These are phyloP conservation scores for Chionomys nivalis DNA, from an alignment of 2,113 vertebrate genomes.

Conservation along the genomic window DNA sequence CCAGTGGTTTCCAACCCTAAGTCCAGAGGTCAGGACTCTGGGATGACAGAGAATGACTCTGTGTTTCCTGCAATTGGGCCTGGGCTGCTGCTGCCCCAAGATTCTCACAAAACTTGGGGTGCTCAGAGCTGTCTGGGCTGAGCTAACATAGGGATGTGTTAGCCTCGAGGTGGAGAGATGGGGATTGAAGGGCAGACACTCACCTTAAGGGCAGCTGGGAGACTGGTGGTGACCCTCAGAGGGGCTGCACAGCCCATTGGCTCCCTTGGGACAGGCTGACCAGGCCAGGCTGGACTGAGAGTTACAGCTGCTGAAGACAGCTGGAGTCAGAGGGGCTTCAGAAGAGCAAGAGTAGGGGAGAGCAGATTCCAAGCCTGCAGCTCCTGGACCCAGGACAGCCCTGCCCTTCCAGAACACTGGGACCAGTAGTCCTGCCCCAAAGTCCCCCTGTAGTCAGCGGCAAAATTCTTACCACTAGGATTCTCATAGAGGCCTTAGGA, in stretches of 20 bases:
- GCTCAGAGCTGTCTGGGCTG: neutral
- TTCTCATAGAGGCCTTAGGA: neutral
- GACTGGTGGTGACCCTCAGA: conserved; percentile 84
- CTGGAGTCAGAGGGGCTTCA: neutral
- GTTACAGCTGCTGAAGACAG: neutral
- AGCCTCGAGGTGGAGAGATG: too few species aligned
- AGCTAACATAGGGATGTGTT: too few species aligned
- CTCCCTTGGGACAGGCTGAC: conserved; percentile 74
- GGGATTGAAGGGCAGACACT: neutral
- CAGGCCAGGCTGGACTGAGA: conserved; percentile 41
- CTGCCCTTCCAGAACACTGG: neutral
- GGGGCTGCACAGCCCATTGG: conserved; percentile 84
- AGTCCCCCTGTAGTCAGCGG: too few species aligned
- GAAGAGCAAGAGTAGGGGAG: neutral
- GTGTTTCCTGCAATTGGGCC: rapidly evolving
- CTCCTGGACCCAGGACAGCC: neutral
- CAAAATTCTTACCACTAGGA: neutral
- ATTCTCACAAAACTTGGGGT: neutral
- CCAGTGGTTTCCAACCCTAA: neutral
- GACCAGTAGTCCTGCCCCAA: neutral
- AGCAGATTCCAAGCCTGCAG: neutral
- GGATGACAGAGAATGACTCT: neutral
- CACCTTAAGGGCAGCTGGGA: conserved; percentile 79
- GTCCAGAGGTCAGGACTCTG: neutral
- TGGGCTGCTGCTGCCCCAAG: neutral